These are phyloP conservation scores for Pogonus chalceus DNA, from an alignment of 1,140 invertebrate species.

Conservation along the genomic window DNA sequence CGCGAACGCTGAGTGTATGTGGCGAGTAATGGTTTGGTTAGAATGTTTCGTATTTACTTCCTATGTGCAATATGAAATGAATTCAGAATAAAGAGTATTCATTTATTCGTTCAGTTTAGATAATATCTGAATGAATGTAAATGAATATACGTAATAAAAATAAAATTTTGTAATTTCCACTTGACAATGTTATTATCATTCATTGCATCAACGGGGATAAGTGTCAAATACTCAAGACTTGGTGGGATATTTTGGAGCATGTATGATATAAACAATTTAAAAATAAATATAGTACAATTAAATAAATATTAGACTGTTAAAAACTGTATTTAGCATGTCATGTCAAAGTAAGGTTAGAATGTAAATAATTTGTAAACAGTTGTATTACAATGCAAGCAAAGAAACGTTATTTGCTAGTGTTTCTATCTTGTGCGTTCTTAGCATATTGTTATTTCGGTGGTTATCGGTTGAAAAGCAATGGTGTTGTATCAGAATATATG, in stretches of 20 bases:
- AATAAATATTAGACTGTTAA: too few relatives aligned
- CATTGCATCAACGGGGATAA: not conserved
- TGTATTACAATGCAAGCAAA: slow-evolving; percentile 72
- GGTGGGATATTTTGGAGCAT: not conserved
- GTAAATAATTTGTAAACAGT: not conserved
- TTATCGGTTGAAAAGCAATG: slow-evolving; percentile 55
- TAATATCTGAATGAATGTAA: not conserved
- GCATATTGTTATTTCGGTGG: slow-evolving; percentile 76
- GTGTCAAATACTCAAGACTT: not conserved
- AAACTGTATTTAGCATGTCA: not conserved
- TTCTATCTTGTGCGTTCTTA: slow-evolving; percentile 69
- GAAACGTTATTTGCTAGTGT: slow-evolving; percentile 78
- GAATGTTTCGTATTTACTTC: not conserved
- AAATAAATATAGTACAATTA: not conserved
- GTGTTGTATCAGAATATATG: slow-evolving; percentile 30
- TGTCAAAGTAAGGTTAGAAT: not conserved
- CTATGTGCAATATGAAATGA: not conserved
- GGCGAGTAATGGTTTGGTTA: not conserved
- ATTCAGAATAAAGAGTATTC: not conserved
- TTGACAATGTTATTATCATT: slow-evolving; percentile 3
- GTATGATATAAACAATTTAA: not conserved
- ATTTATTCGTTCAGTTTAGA: not conserved
- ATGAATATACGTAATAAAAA: not conserved
- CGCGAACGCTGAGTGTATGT: not conserved
- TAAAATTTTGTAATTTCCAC: not conserved